phyloP scores from a whole-genome alignment of 2,797 vertebrate species.

The Selene dorsalis region DNA sequence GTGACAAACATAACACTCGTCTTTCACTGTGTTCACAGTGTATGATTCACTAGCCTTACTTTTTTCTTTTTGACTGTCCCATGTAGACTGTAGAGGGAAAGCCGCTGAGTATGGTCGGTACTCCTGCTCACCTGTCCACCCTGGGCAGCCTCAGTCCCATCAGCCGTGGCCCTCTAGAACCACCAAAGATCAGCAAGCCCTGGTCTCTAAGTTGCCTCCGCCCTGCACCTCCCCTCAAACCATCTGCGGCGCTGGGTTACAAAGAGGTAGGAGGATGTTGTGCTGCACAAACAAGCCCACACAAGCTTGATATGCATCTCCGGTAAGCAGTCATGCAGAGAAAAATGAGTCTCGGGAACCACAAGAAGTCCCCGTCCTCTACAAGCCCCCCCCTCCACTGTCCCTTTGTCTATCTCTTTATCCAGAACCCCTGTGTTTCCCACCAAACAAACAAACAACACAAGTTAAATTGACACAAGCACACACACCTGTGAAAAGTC shows the following conservation, averaged over 20 bases:
- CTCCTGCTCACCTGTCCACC: conserved; percentile 82
- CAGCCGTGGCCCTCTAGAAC: conserved; percentile 92
- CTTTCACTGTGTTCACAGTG: not conserved
- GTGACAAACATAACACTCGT: not conserved
- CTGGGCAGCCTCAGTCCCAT: conserved; percentile 85
- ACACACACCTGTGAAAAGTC: too few species aligned
- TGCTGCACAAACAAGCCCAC: conserved; percentile 31
- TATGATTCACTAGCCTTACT: not conserved
- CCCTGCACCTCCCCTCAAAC: conserved; percentile 96
- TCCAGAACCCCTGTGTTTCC: not conserved
- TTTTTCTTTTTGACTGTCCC: not conserved
- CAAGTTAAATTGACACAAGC: not conserved
- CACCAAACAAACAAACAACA: not conserved
- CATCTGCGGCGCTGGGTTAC: conserved; percentile 96
- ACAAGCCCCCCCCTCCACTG: not conserved
- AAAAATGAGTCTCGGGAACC: conserved; percentile 11
- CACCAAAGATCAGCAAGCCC: conserved; percentile 93
- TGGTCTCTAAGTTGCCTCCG: conserved; percentile 98
- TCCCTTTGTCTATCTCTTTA: too few species aligned
- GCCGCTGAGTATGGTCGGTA: conserved; percentile 68
- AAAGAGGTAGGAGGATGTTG: conserved; percentile 90
- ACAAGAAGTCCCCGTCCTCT: conserved; percentile 28
- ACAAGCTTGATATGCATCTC: not conserved
- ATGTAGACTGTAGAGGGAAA: conserved; percentile 79
- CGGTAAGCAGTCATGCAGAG: not conserved